phyloP scores from a whole-genome alignment of 2,113 vertebrate species.

The Hypocryptadius cinnamomeus region DNA sequence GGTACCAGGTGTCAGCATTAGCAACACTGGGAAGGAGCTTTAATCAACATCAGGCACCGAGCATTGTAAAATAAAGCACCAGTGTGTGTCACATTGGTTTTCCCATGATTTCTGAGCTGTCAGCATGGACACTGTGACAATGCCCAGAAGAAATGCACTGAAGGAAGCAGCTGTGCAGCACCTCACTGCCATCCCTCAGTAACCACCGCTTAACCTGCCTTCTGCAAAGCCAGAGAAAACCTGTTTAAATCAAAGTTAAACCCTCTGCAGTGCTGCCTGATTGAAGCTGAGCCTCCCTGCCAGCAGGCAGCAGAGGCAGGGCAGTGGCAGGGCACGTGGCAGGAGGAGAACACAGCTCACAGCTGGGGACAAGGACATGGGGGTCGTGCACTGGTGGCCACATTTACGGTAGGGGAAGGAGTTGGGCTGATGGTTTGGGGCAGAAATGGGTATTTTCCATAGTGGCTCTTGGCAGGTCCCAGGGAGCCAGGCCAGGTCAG shows the following conservation, averaged over 20 bases:
- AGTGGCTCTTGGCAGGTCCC: not conserved
- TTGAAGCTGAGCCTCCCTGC: not conserved
- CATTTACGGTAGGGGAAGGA: rapidly evolving
- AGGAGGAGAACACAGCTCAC: not conserved
- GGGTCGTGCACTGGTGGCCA: not conserved
- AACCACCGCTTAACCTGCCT: not conserved
- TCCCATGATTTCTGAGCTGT: rapidly evolving
- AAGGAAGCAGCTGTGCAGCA: not conserved
- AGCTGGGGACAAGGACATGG: not conserved
- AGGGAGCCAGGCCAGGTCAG: not conserved
- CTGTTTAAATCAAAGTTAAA: not conserved
- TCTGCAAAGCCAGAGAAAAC: not conserved
- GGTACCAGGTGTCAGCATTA: not conserved
- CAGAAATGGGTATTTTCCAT: not conserved
- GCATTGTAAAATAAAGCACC: not conserved
- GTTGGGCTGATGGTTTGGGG: not conserved
- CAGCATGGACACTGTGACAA: rapidly evolving
- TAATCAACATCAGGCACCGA: not conserved
- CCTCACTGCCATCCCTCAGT: not conserved
- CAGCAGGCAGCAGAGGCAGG: not conserved
- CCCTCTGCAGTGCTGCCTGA: not conserved
- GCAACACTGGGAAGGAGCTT: not conserved
- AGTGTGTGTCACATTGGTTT: not conserved
- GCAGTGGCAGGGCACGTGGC: not conserved
- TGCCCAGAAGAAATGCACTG: not conserved